These are phyloP conservation scores for Crocidura indochinensis DNA, from an alignment of 2,797 vertebrate species.

Conservation along the genomic window DNA sequence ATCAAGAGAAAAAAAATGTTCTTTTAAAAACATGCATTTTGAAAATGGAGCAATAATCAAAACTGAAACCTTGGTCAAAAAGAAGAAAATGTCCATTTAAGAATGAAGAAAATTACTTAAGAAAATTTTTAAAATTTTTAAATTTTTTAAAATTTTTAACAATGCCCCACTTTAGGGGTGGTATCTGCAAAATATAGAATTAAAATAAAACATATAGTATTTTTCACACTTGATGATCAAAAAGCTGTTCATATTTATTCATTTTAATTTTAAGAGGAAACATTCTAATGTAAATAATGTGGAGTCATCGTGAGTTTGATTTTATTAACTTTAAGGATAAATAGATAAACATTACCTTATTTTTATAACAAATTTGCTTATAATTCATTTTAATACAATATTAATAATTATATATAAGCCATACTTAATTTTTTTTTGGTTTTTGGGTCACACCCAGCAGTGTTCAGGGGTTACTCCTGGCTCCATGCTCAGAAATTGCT, in stretches of 20 bases:
- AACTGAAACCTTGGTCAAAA: not conserved
- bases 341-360: constrained; percentile 1
- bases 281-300: constrained; percentile 20
- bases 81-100: constrained; percentile 6
- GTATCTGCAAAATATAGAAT: not conserved
- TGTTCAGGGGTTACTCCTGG: no score
- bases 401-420: not conserved
- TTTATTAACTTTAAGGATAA: constrained; percentile 35
- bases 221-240: constrained; percentile 12
- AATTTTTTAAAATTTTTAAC: no score
- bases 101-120: not conserved
- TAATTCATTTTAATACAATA: constrained; percentile 38
- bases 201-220: not conserved
- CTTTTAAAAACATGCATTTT: constrained; percentile 16
- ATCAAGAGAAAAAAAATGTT: constrained; percentile 37
- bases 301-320: constrained; percentile 11
- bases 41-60: constrained; percentile 31
- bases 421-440: not conserved
- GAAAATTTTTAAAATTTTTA: no score
- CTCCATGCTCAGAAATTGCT: no score
- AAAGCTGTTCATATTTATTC: constrained; percentile 8
- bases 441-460: no score
- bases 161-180: constrained; percentile 30
- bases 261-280: constrained; percentile 34
- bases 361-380: constrained; percentile 14